Conservation (phyloP, 2,888 invertebrate species). For the Helleia helle region DNA sequence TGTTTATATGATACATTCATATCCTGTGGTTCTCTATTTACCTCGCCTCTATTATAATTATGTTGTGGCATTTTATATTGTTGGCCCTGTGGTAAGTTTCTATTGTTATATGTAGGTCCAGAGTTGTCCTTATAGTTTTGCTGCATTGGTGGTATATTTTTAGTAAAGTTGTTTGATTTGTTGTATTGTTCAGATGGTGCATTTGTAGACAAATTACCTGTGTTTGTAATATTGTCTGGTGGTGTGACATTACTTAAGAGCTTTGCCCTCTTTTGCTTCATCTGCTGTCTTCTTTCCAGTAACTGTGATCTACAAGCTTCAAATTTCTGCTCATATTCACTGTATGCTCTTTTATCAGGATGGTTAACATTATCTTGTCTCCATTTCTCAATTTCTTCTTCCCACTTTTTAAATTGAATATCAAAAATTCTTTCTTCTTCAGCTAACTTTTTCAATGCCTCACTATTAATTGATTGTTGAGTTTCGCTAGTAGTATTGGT, state of each 20-base stretch:
- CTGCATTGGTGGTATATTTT: constrained; percentile 24
- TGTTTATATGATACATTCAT: constrained; percentile 38
- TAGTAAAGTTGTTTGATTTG: constrained; percentile 19
- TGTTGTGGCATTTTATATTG: constrained; percentile 25
- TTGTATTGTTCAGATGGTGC: constrained; percentile 29
- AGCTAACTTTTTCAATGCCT: constrained; percentile 55
- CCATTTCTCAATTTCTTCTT: constrained; percentile 93
- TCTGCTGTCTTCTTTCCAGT: constrained; percentile 85
- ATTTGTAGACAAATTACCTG: constrained; percentile 29
- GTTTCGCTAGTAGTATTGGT: too few relatives aligned
- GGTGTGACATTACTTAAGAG: constrained; percentile 32
- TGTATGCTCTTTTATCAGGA: constrained; percentile 90
- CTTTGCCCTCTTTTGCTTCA: constrained; percentile 78
- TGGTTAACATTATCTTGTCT: constrained; percentile 92
- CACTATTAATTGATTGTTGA: constrained; percentile 34
- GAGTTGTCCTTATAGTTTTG: constrained; percentile 19
- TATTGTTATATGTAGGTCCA: constrained; percentile 11
- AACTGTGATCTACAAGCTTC: constrained; percentile 86
- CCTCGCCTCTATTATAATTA: constrained; percentile 29
- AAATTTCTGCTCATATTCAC: constrained; percentile 91
- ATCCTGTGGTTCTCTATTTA: constrained; percentile 34
- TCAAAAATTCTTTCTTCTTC: constrained; percentile 89
- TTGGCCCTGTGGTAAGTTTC: constrained; percentile 21
- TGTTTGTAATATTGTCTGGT: constrained; percentile 25
- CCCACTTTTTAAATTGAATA: constrained; percentile 92